Base-by-base conservation (phyloP, 2,797 vertebrate species). In the Sphenopsis melanotis region DNA sequence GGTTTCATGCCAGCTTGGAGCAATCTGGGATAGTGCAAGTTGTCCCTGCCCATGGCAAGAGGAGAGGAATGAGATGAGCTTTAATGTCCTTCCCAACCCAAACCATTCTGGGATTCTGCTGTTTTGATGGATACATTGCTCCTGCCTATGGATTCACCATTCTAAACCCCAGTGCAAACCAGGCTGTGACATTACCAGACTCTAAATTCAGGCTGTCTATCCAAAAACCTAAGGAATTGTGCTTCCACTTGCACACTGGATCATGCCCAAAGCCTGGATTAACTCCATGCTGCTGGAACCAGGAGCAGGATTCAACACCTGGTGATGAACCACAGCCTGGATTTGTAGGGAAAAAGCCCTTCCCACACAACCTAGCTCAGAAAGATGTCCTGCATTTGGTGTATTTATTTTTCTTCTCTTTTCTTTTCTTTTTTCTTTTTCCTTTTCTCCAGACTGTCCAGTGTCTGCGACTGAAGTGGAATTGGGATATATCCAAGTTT, bases 391-490 rank as follows among this genome's bases (percentile, higher is more conserved):
- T 52, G 44, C 27, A 56, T 74, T 56, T 1, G 0, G 2, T 64
- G 32, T 52, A 72, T 91, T 94, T 72, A 70, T 74, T 85, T 95
- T 52, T 77, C 36, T 39, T 90, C 41, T 72, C 23, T 68, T 55
- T 32, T n/a, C 11, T 75, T n/a, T 13, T 71, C 16, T 42, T 70
- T 46, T 49, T n/a, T 30, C 39, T 13, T n/a, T 29, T 9, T 7
- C 11, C 60, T 93, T 72, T 90, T 61, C 96, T 94, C 60, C 91
- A 98, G 98, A 94, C 93, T 94, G 70, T 75, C 90, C 94, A 46
- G 47, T 36, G 74, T 88, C 93, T 56, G 87, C 94, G n/a, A 90
- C 71, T 46, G 77, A 70, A 78, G 90, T 76, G 93, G 96, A 94
- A 83, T 79, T 59, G 92, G 96, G 91, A 93, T 30, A 15, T 47